Evolutionary conservation across 2,113 vertebrate genomes (phyloP).

Genomic region (Alaudala cheleensis): DNA sequence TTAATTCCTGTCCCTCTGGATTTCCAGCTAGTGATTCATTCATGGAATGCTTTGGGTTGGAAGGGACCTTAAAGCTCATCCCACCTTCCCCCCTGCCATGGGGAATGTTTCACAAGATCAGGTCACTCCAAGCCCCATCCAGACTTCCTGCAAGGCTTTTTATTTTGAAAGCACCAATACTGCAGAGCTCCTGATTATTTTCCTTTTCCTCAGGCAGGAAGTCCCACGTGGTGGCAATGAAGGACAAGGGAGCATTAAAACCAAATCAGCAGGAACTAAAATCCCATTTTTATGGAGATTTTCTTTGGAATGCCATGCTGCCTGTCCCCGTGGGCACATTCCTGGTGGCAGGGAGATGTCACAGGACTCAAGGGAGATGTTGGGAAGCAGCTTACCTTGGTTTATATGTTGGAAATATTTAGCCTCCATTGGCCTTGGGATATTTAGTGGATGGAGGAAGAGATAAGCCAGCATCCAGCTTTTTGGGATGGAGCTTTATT

Average conservation of each 20-base stretch:
- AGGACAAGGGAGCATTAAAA: background rate
- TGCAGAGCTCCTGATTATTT: background rate
- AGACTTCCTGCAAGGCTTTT: background rate
- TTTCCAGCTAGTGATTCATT: background rate
- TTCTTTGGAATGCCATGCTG: background rate
- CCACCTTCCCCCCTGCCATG: background rate
- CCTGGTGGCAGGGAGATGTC: background rate
- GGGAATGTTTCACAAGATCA: background rate
- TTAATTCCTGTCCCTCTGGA: background rate
- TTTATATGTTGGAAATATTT: background rate
- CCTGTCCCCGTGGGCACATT: background rate
- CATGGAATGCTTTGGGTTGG: background rate
- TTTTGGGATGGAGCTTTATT: background rate
- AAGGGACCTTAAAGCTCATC: background rate
- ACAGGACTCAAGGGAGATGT: background rate
- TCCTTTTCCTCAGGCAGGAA: background rate
- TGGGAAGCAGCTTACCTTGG: background rate
- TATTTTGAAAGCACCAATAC: background rate
- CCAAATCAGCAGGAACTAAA: conserved; percentile 13
- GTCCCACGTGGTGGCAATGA: background rate
- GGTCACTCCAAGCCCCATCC: background rate
- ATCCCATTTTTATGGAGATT: conserved; percentile 13
- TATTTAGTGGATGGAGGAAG: background rate
- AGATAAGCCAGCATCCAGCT: background rate
- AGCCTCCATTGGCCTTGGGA: too few species aligned